Conservation (phyloP, 2,888 invertebrate genomes). For the Parnassius smintheus region DNA sequence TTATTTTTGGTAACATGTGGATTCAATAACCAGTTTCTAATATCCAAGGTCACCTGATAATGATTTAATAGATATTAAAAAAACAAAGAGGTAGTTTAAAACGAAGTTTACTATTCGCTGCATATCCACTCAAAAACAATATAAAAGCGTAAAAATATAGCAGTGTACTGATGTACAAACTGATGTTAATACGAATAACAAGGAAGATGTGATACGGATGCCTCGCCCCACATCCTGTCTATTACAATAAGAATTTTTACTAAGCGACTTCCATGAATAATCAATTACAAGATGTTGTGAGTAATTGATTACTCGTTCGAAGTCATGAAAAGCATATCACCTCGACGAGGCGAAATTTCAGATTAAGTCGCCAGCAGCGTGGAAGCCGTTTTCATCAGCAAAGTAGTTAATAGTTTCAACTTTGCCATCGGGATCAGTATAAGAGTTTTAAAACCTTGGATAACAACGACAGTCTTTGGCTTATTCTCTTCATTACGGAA, state of each 20-base stretch:
- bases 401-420: conserved; percentile 72
- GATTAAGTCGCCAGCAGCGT: conserved; percentile 81
- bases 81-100: conserved; percentile 27
- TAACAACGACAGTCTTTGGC: conserved; percentile 75
- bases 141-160: conserved; percentile 58
- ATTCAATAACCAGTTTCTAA: too few relatives aligned
- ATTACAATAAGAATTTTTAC: conserved; percentile 28
- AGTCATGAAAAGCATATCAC: conserved; percentile 36
- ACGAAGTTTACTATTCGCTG: conserved; percentile 38
- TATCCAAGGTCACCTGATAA: too few relatives aligned
- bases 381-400: conserved; percentile 84
- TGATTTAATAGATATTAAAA: not conserved
- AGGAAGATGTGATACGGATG: conserved; percentile 33
- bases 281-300: conserved; percentile 20
- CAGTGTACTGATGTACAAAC: too few relatives aligned
- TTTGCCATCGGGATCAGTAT: conserved; percentile 78
- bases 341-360: conserved; percentile 70
- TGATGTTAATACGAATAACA: conserved; percentile 41
- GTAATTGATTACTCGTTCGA: conserved; percentile 33
- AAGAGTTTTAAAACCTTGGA: conserved; percentile 83
- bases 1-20: too few relatives aligned
- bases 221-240: conserved; percentile 30
- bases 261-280: conserved; percentile 19
- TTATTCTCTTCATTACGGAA: conserved; percentile 80
- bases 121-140: conserved; percentile 48